Evolutionary conservation across 2,888 invertebrate species (phyloP).

Genomic region (Sesia bembeciformis): DNA sequence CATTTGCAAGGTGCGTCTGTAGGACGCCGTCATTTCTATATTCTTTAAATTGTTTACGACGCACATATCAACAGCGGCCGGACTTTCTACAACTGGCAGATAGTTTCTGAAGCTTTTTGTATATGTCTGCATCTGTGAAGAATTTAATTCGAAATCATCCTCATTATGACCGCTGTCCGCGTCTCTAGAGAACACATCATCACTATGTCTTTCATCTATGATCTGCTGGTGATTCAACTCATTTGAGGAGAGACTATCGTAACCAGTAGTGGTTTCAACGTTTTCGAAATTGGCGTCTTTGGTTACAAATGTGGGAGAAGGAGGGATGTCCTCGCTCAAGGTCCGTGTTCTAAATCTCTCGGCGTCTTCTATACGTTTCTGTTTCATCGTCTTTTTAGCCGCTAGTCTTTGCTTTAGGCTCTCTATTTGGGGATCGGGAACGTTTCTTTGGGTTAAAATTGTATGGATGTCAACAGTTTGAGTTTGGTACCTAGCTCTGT

Average conservation of each 20-base stretch:
- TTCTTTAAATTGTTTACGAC: conserved; percentile 64
- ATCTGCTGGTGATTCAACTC: conserved; percentile 55
- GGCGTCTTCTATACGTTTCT: conserved; percentile 77
- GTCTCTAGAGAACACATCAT: conserved; percentile 33
- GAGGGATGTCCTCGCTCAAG: conserved; percentile 69
- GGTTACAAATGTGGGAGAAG: conserved; percentile 65
- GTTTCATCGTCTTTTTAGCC: conserved; percentile 68
- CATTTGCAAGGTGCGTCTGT: conserved; percentile 25
- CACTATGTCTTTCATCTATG: conserved; percentile 33
- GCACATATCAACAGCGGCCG: conserved; percentile 59
- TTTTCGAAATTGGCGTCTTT: conserved; percentile 61
- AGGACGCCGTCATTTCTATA: conserved; percentile 58
- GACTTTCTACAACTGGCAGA: conserved; percentile 61
- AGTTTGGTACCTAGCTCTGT: conserved; percentile 81
- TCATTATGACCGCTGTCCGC: conserved; percentile 82
- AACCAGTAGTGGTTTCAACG: conserved; percentile 63
- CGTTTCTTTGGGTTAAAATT: conserved; percentile 25
- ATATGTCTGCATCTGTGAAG: conserved; percentile 75
- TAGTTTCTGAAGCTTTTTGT: conserved; percentile 69
- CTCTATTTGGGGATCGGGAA: conserved; percentile 48
- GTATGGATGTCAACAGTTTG: conserved; percentile 67
- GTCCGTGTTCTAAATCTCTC: conserved; percentile 85
- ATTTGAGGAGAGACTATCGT: conserved; percentile 60
- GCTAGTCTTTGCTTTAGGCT: conserved; percentile 50
- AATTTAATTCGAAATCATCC: conserved; percentile 79